Base-by-base conservation (phyloP, 2,888 invertebrate species). In the Scaptomyza flava region DNA sequence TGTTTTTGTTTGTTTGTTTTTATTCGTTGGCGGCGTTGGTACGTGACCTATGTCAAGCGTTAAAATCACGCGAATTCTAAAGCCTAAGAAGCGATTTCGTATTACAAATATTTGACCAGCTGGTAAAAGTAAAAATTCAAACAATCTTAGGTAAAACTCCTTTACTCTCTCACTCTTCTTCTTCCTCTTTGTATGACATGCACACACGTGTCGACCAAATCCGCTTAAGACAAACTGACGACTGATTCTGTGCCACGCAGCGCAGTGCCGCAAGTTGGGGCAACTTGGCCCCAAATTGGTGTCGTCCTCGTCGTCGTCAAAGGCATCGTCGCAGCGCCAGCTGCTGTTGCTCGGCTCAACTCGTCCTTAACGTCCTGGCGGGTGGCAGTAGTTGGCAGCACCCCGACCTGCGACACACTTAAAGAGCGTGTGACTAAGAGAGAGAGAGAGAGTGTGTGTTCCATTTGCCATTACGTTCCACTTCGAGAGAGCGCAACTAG, bases 151-250 rank as follows among this genome's bases (percentile, higher is more conserved):
- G 27, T 27, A 64, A 45, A 67, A 31, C 31, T 7, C 8, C 9
- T 9, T 3, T 9, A 31, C 31, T 9, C 31, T 8, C 6, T 12
- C 34, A 1, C 14, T 38, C 0, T 6, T 34, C 50, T 45, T 52
- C 58, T 46, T 46, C 45, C 27, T 64, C 66, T 6, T 6, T 27
- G 6, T 27, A 1, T 27, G 27, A 66, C 58, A 66, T 43, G 71
- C 64, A 79, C 60, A 57, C 79, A 78, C 81, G 79, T 74, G 82
- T 74, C 86, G 82, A 81, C 89, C 86, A 79, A 85, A 89, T 83
- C 80, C 85, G 87, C 84, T 89, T 89, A 85, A 81, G 85, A 85
- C 84, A 86, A 81, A 90, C 87, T 82, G 79, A 89, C 89, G 88
- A 89, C 89, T 89, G 85, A 89, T 84, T 84, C 84, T 77, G 79